These are phyloP conservation scores for Cairina moschata DNA, from an alignment of 2,113 vertebrate species.

Conservation along the genomic window DNA sequence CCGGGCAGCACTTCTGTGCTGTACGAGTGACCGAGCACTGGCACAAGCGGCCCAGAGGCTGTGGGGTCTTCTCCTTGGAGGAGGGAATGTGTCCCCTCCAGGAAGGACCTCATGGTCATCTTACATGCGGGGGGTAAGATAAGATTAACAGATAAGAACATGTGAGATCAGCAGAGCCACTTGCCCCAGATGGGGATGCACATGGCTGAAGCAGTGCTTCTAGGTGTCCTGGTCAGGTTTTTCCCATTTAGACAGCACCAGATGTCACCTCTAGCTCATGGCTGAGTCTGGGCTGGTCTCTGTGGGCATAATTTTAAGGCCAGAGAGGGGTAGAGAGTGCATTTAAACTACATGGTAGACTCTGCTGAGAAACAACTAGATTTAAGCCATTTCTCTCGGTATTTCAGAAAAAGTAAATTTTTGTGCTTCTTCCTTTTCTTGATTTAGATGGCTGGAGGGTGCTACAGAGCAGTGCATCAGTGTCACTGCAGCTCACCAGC, in stretches of 20 bases:
- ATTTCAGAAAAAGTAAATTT: background rate
- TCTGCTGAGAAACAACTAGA: background rate
- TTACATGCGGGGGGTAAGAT: background rate
- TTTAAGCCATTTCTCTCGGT: background rate
- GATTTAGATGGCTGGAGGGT: background rate
- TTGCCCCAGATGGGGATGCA: background rate
- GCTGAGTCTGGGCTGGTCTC: background rate
- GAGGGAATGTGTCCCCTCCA: too few species aligned
- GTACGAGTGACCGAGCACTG: too few species aligned
- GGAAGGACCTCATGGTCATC: background rate
- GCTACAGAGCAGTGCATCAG: background rate
- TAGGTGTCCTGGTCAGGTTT: background rate
- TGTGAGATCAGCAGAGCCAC: background rate
- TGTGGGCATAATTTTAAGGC: background rate
- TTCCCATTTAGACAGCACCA: background rate
- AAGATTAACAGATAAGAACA: background rate
- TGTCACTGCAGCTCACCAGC: background rate
- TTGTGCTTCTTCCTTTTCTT: background rate
- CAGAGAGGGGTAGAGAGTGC: background rate
- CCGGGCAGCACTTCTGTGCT: too few species aligned
- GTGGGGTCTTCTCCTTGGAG: too few species aligned
- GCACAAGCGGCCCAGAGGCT: too few species aligned
- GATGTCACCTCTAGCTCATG: background rate
- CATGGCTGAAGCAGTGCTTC: background rate
- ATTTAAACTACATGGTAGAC: background rate